Evolutionary conservation across 2,113 vertebrate species (phyloP).

Genomic region (Oceanodroma tethys): DNA sequence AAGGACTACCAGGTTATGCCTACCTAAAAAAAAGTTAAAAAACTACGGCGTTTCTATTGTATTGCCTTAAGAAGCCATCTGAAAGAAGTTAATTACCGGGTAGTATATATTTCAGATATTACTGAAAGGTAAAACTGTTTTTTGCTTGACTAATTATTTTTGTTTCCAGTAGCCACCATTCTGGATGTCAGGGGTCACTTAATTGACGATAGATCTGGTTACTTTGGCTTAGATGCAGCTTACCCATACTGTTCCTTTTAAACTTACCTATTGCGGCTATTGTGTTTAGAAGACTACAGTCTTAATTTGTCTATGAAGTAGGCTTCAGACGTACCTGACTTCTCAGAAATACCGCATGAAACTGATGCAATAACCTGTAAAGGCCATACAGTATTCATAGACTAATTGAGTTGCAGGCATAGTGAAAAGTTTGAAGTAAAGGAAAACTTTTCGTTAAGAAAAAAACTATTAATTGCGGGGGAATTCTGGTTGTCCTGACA

Average conservation of each 20-base stretch:
- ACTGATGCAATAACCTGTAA: neutral
- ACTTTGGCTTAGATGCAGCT: neutral
- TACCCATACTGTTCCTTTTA: neutral
- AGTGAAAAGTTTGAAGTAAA: neutral
- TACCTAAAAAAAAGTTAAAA: neutral
- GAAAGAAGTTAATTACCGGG: neutral
- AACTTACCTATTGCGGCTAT: neutral
- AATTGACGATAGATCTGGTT: neutral
- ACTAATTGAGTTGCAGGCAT: neutral
- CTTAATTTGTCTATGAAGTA: neutral
- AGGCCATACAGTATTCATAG: neutral
- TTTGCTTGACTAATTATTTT: neutral
- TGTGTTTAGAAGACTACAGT: neutral
- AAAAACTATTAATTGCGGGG: neutral
- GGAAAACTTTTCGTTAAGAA: neutral
- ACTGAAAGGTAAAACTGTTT: neutral
- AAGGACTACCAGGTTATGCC: neutral
- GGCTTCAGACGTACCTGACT: neutral
- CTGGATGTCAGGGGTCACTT: neutral
- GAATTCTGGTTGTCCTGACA: neutral
- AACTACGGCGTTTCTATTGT: neutral
- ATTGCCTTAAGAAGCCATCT: neutral
- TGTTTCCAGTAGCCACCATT: neutral
- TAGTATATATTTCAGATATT: neutral
- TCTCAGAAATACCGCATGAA: neutral